Conservation (phyloP, 2,888 invertebrate species). For the Cactoblastis cactorum region DNA sequence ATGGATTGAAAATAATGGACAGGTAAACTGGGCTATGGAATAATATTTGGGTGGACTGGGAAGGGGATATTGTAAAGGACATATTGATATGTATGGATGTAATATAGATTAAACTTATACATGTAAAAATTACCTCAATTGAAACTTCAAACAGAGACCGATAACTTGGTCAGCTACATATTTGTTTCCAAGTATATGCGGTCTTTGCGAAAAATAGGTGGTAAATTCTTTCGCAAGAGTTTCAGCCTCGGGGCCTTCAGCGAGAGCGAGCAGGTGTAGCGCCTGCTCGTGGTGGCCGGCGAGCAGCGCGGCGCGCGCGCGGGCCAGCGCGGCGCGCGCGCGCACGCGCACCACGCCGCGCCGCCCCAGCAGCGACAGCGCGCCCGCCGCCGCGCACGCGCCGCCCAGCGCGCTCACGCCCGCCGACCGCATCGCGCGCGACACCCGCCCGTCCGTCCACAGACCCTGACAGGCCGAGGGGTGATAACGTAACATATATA, state of each 20-base stretch:
- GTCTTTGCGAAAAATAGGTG: conserved; percentile 47
- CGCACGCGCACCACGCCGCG: conserved; percentile 83
- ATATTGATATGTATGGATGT: no score
- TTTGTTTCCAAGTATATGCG: conserved; percentile 53
- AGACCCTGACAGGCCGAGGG: conserved; percentile 91
- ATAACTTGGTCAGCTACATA: conserved; percentile 58
- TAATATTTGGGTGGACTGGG: no score
- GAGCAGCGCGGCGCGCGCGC: conserved; percentile 76
- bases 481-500: no score
- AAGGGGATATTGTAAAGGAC: no score
- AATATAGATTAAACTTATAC: no score
- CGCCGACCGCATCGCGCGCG: conserved; percentile 80
- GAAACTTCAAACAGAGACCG: conserved; percentile 57
- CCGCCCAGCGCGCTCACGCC: conserved; percentile 78
- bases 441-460: conserved; percentile 96
- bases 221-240: conserved; percentile 47
- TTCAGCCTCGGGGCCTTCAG: conserved; percentile 47
- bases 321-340: conserved; percentile 79
- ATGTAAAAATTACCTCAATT: conserved; percentile 44
- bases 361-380: conserved; percentile 78
- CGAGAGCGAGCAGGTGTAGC: conserved; percentile 50
- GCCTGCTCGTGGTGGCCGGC: conserved; percentile 78
- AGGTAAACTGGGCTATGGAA: no score
- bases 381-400: conserved; percentile 69
- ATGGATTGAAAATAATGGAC: no score